These are phyloP conservation scores for Melinaea menophilus DNA, from an alignment of 2,888 invertebrate genomes.

Conservation along the genomic window DNA sequence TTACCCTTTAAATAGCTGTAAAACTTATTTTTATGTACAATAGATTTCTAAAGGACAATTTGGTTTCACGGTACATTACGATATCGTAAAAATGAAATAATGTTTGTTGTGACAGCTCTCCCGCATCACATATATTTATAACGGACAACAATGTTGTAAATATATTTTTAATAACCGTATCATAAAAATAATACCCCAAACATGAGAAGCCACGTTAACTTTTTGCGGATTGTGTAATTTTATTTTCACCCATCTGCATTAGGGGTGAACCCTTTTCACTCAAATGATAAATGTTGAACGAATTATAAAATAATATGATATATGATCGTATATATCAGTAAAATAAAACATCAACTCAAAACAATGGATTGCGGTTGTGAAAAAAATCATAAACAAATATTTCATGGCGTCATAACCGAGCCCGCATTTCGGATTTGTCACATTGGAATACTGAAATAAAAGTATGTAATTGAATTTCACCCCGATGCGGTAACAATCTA, in stretches of 20 bases:
- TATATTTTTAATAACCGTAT: constrained; percentile 67
- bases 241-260: neutral
- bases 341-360: constrained; percentile 22
- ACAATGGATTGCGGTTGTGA: constrained; percentile 40
- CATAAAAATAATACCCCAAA: constrained; percentile 59
- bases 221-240: constrained; percentile 29
- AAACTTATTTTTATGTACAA: constrained; percentile 55
- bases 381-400: constrained; percentile 33
- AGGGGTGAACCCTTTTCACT: neutral
- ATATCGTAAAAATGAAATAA: constrained; percentile 73
- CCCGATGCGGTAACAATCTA: constrained; percentile 67
- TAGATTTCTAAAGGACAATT: constrained; percentile 57
- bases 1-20: constrained; percentile 44
- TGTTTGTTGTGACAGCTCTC: constrained; percentile 74
- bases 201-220: constrained; percentile 36
- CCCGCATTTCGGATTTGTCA: constrained; percentile 70
- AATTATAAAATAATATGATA: too few relatives aligned
- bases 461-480: constrained; percentile 58
- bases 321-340: constrained; percentile 17
- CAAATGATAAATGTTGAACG: too few relatives aligned
- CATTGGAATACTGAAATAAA: constrained; percentile 57
- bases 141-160: constrained; percentile 71
- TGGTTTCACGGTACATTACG: constrained; percentile 69
- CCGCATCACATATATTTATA: constrained; percentile 73
- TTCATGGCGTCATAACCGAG: constrained; percentile 30